Conservation (phyloP, 1,140 invertebrate genomes). For the Bradynema listronoti region DNA sequence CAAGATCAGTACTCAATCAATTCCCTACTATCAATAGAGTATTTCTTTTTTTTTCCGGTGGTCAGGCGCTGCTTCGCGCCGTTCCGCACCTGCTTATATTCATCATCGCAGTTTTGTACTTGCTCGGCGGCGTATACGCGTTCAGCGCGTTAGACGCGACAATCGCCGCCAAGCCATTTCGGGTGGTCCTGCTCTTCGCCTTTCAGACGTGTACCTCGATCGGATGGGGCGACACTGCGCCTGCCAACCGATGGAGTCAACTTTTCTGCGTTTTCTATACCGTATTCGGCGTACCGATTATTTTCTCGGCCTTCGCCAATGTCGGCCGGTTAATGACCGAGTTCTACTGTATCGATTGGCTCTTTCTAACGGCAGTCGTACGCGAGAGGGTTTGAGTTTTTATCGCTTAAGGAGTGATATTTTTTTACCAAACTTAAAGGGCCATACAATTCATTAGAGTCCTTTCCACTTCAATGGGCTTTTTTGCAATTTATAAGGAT, state of each 20-base stretch:
- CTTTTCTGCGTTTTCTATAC: conserved; percentile 14
- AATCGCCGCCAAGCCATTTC: conserved; percentile 6
- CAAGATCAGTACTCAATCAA: no score
- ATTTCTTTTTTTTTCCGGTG: conserved; percentile 4
- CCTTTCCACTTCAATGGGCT: neutral
- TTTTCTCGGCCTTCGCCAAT: conserved; percentile 30
- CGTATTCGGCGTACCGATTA: conserved; percentile 25
- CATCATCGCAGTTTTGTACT: conserved; percentile 8
- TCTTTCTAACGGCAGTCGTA: conserved; percentile 29
- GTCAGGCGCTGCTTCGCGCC: conserved; percentile 11
- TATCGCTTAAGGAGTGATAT: neutral
- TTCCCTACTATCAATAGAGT: no score
- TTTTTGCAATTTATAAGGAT: neutral
- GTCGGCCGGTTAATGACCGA: conserved; percentile 29
- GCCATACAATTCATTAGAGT: neutral
- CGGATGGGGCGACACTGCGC: conserved; percentile 15
- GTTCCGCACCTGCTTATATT: conserved; percentile 15
- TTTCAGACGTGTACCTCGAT: conserved; percentile 16
- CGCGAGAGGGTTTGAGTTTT: conserved; percentile 18
- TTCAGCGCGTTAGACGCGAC: conserved; percentile 7
- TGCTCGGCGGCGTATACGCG: conserved; percentile 6
- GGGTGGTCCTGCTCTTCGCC: conserved; percentile 10
- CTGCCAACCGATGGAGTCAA: conserved; percentile 19
- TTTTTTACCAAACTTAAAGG: neutral
- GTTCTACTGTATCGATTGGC: conserved; percentile 33